phyloP scores from a whole-genome alignment of 2,797 vertebrate genomes.

The Podarcis lilfordi region DNA sequence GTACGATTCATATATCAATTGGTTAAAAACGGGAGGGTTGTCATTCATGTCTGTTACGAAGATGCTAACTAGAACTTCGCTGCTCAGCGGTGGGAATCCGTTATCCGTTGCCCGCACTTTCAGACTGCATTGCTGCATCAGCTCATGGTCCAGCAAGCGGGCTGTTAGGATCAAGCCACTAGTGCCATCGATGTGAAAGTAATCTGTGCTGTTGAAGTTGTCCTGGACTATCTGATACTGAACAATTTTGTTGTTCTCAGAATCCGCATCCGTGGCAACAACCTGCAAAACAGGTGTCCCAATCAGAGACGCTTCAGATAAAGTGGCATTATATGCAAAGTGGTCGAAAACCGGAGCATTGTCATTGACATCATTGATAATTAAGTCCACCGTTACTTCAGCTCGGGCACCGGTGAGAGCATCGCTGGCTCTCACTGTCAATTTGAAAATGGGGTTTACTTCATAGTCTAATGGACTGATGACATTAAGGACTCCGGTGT shows the following conservation, averaged over 20 bases:
- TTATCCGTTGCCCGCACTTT: slow-evolving; percentile 91
- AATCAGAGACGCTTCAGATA: slow-evolving; percentile 94
- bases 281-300: slow-evolving; percentile 94
- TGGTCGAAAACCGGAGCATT: slow-evolving; percentile 91
- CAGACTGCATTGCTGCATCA: slow-evolving; percentile 87
- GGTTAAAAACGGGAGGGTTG: slow-evolving; percentile 94
- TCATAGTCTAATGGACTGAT: slow-evolving; percentile 92
- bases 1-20: slow-evolving; percentile 94
- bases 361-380: slow-evolving; percentile 92
- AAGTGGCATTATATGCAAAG: slow-evolving; percentile 84
- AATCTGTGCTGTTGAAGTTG: slow-evolving; percentile 91
- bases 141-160: slow-evolving; percentile 91
- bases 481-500: slow-evolving; percentile 94
- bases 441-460: slow-evolving; percentile 82
- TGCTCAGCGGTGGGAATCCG: slow-evolving; percentile 93
- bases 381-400: slow-evolving; percentile 91
- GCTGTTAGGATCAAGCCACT: slow-evolving; percentile 96
- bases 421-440: slow-evolving; percentile 93
- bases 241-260: slow-evolving; percentile 89
- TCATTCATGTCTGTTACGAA: slow-evolving; percentile 93
- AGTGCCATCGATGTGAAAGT: slow-evolving; percentile 95
- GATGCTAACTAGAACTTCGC: slow-evolving; percentile 88
- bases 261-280: slow-evolving; percentile 89
- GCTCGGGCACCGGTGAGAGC: slow-evolving; percentile 92
- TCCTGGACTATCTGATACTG: slow-evolving; percentile 95